Evolutionary conservation across 2,113 vertebrate genomes (phyloP).

Genomic region (Syngnathoides biaculeatus): DNA sequence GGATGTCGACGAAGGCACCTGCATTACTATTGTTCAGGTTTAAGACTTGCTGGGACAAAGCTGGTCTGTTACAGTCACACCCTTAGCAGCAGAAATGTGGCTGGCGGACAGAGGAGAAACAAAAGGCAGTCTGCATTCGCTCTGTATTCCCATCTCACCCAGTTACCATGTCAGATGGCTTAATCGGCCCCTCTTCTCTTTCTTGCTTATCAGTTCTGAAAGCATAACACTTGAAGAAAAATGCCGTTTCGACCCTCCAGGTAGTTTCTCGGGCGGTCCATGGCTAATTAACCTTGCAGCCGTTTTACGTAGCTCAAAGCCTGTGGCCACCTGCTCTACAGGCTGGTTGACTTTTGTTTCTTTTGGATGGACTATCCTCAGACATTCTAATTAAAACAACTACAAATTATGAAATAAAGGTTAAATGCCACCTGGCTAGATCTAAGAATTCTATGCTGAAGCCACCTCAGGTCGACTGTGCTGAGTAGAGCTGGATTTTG

Average conservation of each 20-base stretch:
- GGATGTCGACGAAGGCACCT: slow-evolving; percentile 27
- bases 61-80: slow-evolving; percentile 28
- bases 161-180: slow-evolving; percentile 15
- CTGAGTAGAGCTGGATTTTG: background rate
- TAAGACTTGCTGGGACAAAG: slow-evolving; percentile 43
- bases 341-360: slow-evolving; percentile 51
- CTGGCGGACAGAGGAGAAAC: slow-evolving; percentile 21
- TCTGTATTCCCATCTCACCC: background rate
- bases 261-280: slow-evolving; percentile 68
- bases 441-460: slow-evolving; percentile 13
- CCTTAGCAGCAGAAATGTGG: slow-evolving; percentile 26
- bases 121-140: slow-evolving; percentile 36
- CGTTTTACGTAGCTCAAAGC: slow-evolving; percentile 54
- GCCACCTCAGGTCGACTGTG: slow-evolving; percentile 16
- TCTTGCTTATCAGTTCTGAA: slow-evolving; percentile 42
- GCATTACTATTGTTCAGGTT: slow-evolving; percentile 9
- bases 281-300: slow-evolving; percentile 56
- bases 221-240: slow-evolving; percentile 25
- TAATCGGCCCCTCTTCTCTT: background rate
- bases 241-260: slow-evolving; percentile 53
- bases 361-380: slow-evolving; percentile 38
- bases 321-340: slow-evolving; percentile 40
- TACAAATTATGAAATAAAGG: slow-evolving; percentile 10
- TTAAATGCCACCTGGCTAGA: slow-evolving; percentile 46
- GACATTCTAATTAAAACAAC: slow-evolving; percentile 31